Evolutionary conservation across 2,888 invertebrate species (phyloP).

Genomic region (Rotaria socialis): DNA sequence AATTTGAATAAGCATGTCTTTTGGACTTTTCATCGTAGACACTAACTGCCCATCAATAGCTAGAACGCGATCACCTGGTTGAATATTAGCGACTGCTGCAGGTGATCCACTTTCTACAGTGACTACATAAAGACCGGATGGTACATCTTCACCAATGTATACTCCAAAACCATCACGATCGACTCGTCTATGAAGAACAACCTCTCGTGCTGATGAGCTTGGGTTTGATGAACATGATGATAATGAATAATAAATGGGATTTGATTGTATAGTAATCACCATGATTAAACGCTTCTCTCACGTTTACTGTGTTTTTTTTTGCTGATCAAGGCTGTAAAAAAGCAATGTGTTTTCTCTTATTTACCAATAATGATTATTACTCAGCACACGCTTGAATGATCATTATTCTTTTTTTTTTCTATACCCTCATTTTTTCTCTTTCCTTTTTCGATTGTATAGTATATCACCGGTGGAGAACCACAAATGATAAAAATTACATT

Average conservation of each 20-base stretch:
- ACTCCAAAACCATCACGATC: background rate
- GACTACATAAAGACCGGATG: background rate
- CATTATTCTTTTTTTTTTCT: background rate
- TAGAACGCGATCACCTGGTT: conserved; percentile 12
- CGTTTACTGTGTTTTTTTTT: too few species aligned
- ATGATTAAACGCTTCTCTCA: background rate
- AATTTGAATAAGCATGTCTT: background rate
- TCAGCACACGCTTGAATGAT: background rate
- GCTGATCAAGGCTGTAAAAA: background rate
- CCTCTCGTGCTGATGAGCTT: background rate
- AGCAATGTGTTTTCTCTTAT: background rate
- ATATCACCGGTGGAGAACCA: too few species aligned
- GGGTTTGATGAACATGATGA: background rate
- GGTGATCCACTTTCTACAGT: conserved; percentile 4
- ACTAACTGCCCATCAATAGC: background rate
- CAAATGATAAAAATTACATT: too few species aligned
- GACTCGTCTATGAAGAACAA: background rate
- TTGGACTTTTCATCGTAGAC: background rate
- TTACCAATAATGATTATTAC: background rate
- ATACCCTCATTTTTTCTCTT: background rate
- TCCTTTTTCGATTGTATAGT: too few species aligned
- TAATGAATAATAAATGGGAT: background rate
- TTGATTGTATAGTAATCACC: background rate
- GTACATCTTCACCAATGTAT: background rate
- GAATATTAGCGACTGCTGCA: background rate